phyloP scores from a whole-genome alignment of 2,113 vertebrate genomes.

The Mormyrus iriodes region DNA sequence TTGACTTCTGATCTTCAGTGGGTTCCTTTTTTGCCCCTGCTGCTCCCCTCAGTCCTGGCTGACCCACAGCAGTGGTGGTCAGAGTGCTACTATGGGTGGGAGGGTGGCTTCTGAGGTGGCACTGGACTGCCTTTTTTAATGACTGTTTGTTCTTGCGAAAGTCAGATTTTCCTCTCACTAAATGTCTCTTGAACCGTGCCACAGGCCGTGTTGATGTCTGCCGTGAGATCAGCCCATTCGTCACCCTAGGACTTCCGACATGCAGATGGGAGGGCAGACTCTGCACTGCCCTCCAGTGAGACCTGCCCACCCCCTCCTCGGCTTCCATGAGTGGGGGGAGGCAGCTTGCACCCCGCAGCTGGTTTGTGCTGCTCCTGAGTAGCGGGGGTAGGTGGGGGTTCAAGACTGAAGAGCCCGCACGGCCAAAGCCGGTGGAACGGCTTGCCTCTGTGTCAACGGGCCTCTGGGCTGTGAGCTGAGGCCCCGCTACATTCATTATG shows the following conservation, averaged over 20 bases:
- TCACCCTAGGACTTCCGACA: neutral
- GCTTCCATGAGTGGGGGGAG: neutral
- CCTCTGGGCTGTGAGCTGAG: neutral
- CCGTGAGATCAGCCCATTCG: neutral
- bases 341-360: neutral
- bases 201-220: neutral
- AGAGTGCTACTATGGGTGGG: neutral
- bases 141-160: neutral
- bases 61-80: neutral
- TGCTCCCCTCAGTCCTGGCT: neutral
- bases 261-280: neutral
- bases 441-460: neutral
- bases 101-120: neutral
- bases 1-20: neutral
- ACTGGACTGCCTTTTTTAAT: neutral
- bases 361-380: neutral
- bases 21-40: neutral
- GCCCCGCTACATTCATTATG: slow-evolving; percentile 8
- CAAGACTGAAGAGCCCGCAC: neutral
- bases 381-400: neutral
- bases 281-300: neutral
- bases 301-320: neutral
- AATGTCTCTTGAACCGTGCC: neutral
- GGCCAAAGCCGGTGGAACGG: neutral
- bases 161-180: neutral